Evolutionary conservation across 2,888 invertebrate genomes (phyloP), one percentile per base, ranked within the genome.

Genomic region (Thereva nobilitata): DNA sequence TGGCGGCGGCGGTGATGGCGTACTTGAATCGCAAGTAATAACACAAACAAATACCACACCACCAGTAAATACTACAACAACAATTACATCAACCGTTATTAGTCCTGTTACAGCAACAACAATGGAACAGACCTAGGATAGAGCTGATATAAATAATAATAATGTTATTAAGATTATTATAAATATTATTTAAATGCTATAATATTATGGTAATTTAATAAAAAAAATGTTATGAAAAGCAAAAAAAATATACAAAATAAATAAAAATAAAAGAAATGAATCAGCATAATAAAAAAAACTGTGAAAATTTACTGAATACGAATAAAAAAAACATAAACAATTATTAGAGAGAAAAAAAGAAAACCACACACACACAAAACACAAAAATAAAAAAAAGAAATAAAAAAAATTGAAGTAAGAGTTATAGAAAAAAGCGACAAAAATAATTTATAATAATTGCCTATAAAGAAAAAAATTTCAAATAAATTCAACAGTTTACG

Each of bases 31-130:
- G 63, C 70, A 67, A 70, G 54, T 73, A 49, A 74, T 73, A 34
- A 73, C 72, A 50, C 73, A 63, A 66, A 65, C 75, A 74, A 70
- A 75, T 68, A 67, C 76, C 74, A 75, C 74, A 78, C 76, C 77
- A 61, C 70, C 72, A 68, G 70, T 65, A 49, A 68, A 68, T 61
- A 66, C 68, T 34, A 70, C 70, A 69, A 72, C 72, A 69, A 71
- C 71, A 68, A 69, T 70, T 59, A 67, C 72, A 67, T 70, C 72
- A 71, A 66, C 68, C 64, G 67, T 68, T 57, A 69, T 70, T 67
- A 70, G 68, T 66, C 52, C 67, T 49, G 67, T 70, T 63, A 63
- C 71, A 49, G 63, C 69, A 59, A 42, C 68, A 64, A 56, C 67
- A 53, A 67, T 69, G 69, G 72, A 68, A 64, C 72, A 72, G 70